Conservation (phyloP, 1,140 invertebrate genomes). For the Gonioctena quinquepunctata region DNA sequence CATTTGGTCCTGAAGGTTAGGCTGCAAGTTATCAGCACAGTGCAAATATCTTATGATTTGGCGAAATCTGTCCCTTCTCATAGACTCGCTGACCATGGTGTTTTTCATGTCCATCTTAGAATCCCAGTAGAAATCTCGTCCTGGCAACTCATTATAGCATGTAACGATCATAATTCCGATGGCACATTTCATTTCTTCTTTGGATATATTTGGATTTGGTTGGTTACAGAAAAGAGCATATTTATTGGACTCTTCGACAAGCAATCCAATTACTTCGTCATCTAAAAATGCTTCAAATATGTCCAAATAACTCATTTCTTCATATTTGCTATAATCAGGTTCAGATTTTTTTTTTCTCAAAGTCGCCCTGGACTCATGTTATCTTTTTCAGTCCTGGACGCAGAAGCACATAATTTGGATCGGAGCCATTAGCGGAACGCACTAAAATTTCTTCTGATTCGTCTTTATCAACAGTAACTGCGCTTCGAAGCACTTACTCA, state of each 20-base stretch:
- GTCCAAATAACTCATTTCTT: too few relatives aligned
- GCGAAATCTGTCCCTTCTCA: neutral
- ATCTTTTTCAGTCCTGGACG: slow-evolving; percentile 3
- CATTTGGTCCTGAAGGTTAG: neutral
- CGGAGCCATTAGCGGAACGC: too few relatives aligned
- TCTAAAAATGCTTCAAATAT: too few relatives aligned
- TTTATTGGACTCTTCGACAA: too few relatives aligned
- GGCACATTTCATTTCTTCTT: neutral
- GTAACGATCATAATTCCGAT: neutral
- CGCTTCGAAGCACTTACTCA: too few relatives aligned
- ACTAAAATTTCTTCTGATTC: too few relatives aligned
- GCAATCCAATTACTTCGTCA: too few relatives aligned
- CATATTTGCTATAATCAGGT: too few relatives aligned
- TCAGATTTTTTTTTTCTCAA: too few relatives aligned
- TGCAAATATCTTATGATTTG: neutral
- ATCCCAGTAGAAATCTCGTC: neutral
- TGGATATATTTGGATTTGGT: neutral
- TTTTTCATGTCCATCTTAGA: neutral
- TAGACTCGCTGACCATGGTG: neutral
- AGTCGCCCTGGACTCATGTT: too few relatives aligned
- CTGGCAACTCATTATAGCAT: neutral
- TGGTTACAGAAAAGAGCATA: neutral
- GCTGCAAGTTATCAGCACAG: neutral
- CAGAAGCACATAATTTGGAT: neutral
- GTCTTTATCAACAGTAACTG: slow-evolving; percentile 3